Evolutionary conservation across 2,797 vertebrate species (phyloP).

Genomic region (Harpagifer antarcticus): DNA sequence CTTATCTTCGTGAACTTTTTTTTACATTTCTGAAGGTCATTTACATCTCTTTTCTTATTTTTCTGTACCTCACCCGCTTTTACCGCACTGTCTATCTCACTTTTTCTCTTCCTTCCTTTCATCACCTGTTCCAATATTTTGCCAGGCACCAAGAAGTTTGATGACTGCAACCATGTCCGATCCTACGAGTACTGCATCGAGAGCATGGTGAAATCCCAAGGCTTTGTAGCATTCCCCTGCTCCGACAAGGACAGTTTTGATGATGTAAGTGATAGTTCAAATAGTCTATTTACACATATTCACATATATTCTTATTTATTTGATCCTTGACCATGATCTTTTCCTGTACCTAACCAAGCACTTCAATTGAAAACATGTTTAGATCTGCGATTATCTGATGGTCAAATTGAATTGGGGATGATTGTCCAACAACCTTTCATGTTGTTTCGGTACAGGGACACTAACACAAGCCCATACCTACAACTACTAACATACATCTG

Average conservation of each 20-base stretch:
- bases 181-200: conserved; percentile 91
- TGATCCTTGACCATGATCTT: no score
- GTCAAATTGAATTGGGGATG: no score
- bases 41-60: conserved; percentile 12
- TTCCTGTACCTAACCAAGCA: no score
- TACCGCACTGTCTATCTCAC: no score
- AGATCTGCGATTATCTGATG: no score
- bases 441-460: no score
- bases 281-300: background rate
- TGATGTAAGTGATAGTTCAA: conserved; percentile 75
- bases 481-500: background rate
- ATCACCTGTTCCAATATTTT: conserved; percentile 38
- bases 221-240: conserved; percentile 89
- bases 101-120: background rate
- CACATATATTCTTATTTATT: no score
- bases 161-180: conserved; percentile 89
- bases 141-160: conserved; percentile 86
- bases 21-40: background rate
- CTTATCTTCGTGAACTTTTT: background rate
- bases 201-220: conserved; percentile 82
- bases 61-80: background rate
- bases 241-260: conserved; percentile 78
- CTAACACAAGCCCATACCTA: background rate
- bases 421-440: no score
- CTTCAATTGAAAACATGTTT: no score